Evolutionary conservation across 2,113 vertebrate species (phyloP).

Genomic region (Brachypteracias leptosomus): DNA sequence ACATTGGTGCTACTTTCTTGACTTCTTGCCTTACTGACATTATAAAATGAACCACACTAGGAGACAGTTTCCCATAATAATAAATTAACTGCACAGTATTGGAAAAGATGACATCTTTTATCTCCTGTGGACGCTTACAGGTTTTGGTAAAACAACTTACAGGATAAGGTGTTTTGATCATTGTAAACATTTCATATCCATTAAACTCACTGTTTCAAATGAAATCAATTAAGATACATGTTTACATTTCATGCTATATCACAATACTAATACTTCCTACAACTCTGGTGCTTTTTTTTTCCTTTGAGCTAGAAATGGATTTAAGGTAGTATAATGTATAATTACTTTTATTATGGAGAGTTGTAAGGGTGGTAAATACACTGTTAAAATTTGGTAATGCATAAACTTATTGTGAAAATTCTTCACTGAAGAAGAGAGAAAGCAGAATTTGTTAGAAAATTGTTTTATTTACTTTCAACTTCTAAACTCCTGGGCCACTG

Average conservation of each 20-base stretch:
- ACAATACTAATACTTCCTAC: not conserved
- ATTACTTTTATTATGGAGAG: not conserved
- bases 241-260: not conserved
- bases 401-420: not conserved
- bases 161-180: not conserved
- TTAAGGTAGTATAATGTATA: not conserved
- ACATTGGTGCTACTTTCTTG: not conserved
- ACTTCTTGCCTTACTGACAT: not conserved
- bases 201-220: not conserved
- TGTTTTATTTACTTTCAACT: not conserved
- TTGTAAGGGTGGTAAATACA: not conserved
- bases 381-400: not conserved
- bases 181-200: not conserved
- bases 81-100: not conserved
- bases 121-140: fast-evolving
- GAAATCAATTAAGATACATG: not conserved
- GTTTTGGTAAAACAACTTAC: not conserved
- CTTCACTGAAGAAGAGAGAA: not conserved
- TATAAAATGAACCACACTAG: not conserved
- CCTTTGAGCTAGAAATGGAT: not conserved
- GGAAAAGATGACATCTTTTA: not conserved
- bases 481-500: not conserved
- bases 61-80: not conserved
- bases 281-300: not conserved
- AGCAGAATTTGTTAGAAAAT: not conserved